Evolutionary conservation across 2,113 vertebrate genomes (phyloP).

Genomic region (Podarcis cretensis): DNA sequence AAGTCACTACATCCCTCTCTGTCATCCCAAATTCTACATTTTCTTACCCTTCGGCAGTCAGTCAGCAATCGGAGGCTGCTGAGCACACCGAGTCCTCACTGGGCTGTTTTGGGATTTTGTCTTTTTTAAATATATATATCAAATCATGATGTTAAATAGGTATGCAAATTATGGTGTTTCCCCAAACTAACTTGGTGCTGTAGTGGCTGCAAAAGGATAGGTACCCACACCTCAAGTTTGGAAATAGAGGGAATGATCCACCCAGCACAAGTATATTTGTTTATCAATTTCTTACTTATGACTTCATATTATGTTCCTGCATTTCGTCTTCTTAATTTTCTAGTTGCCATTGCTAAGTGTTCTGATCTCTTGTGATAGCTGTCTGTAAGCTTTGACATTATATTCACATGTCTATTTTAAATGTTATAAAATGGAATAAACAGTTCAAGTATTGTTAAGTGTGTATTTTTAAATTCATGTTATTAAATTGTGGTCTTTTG

Average conservation of each 20-base stretch:
- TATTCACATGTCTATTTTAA: not conserved
- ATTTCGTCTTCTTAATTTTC: not conserved
- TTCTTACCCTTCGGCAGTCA: no score
- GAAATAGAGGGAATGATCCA: not conserved
- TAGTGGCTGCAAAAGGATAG: not conserved
- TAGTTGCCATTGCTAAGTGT: not conserved
- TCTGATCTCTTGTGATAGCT: not conserved
- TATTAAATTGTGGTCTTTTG: conserved; percentile 49
- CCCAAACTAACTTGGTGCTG: not conserved
- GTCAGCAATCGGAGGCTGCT: no score
- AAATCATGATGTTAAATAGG: not conserved
- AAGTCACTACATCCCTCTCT: not conserved
- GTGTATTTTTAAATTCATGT: conserved; percentile 30
- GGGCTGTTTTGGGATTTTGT: no score
- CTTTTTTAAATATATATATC: no score
- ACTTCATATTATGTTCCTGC: not conserved
- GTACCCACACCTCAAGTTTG: not conserved
- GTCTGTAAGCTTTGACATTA: not conserved
- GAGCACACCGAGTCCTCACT: no score
- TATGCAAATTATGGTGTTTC: not conserved
- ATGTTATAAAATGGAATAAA: not conserved
- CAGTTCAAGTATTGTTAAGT: conserved; percentile 33
- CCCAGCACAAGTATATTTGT: not conserved
- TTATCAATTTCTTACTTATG: not conserved
- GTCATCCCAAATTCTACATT: no score